Percentiles rank a stretch among this genome's conserved stretches.
These are phyloP conservation scores for Macropodus opercularis DNA, from an alignment of 2,797 vertebrate genomes.

Conservation along the genomic window DNA sequence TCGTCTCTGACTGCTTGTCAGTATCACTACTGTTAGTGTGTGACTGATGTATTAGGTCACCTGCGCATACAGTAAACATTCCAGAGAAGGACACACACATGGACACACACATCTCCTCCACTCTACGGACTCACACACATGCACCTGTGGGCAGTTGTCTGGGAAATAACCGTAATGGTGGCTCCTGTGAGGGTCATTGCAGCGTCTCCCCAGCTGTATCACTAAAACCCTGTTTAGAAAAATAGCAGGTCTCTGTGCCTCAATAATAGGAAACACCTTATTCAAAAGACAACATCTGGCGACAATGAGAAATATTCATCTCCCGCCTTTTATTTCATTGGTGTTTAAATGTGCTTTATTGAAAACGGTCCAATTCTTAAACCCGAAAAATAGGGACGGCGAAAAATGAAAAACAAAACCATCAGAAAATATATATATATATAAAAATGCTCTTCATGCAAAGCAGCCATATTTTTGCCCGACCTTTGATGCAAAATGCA, in stretches of 20 bases:
- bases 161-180: constrained; percentile 34
- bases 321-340: not conserved
- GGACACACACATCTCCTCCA: constrained; percentile 1
- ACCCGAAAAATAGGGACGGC: not conserved
- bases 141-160: constrained; percentile 35
- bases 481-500: not conserved
- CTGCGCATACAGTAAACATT: constrained; percentile 20
- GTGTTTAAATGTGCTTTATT: not conserved
- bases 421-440: not conserved
- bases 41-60: constrained; percentile 64
- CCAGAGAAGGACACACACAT: constrained; percentile 21
- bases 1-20: constrained; percentile 63
- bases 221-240: constrained; percentile 23
- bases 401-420: not conserved
- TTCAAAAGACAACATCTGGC: constrained; percentile 25
- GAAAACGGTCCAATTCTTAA: not conserved
- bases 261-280: constrained; percentile 18
- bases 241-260: not conserved
- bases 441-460: not conserved
- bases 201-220: constrained; percentile 6
- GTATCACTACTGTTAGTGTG: constrained; percentile 40
- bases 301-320: not conserved
- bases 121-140: not conserved
- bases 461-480: not conserved
- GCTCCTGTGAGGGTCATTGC: constrained; percentile 17